Percentiles rank a stretch among this genome's conserved stretches.
These are phyloP conservation scores for Ranitomeya imitator DNA, from an alignment of 2,113 vertebrate species.

Conservation along the genomic window DNA sequence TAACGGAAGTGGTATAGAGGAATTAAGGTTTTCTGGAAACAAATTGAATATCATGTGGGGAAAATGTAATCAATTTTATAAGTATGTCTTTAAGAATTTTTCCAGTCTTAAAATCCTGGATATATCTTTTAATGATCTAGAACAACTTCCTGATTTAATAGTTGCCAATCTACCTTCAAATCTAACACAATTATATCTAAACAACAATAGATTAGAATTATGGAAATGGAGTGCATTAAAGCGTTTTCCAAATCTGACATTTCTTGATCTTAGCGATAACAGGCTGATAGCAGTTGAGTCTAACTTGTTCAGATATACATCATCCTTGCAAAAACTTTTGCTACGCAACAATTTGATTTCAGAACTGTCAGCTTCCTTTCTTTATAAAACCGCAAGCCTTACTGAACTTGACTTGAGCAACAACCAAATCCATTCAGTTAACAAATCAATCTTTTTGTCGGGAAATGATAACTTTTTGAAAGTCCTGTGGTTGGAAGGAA, in stretches of 20 bases:
- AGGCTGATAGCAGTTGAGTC: slow-evolving; percentile 61
- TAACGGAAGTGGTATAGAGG: slow-evolving; percentile 70
- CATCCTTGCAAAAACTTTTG: slow-evolving; percentile 70
- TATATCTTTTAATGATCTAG: slow-evolving; percentile 70
- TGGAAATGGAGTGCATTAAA: slow-evolving; percentile 69
- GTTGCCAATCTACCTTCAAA: slow-evolving; percentile 65
- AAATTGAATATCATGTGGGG: slow-evolving; percentile 73
- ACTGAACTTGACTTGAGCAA: slow-evolving; percentile 67
- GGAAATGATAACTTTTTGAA: slow-evolving; percentile 59
- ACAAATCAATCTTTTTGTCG: slow-evolving; percentile 65
- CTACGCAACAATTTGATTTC: slow-evolving; percentile 71
- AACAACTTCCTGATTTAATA: slow-evolving; percentile 62
- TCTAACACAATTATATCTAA: slow-evolving; percentile 66
- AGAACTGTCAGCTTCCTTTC: slow-evolving; percentile 65
- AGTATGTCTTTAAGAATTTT: slow-evolving; percentile 68
- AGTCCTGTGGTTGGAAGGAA: slow-evolving; percentile 66
- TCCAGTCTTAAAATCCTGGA: slow-evolving; percentile 72
- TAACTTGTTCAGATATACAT: slow-evolving; percentile 59
- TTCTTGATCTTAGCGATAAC: slow-evolving; percentile 74
- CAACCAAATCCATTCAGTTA: slow-evolving; percentile 72
- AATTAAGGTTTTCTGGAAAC: slow-evolving; percentile 75
- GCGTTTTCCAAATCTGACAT: slow-evolving; percentile 61
- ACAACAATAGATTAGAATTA: slow-evolving; percentile 62
- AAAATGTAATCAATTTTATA: slow-evolving; percentile 61
- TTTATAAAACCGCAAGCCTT: slow-evolving; percentile 64